These are phyloP conservation scores for Troides oblongomaculatus DNA, from an alignment of 2,888 invertebrate genomes.

Conservation along the genomic window DNA sequence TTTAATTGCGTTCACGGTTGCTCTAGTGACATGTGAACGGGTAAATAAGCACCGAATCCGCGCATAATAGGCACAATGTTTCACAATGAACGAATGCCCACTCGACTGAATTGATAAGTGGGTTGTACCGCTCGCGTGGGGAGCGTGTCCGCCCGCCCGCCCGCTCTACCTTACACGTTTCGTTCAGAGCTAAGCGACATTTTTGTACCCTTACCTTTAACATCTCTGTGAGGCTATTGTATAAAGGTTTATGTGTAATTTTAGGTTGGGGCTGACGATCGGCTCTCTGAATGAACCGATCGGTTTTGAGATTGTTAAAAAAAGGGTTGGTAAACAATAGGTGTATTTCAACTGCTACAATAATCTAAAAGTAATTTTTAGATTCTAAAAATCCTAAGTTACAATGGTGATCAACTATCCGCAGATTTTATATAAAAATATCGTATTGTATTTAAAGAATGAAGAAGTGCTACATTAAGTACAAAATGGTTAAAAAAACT, in stretches of 20 bases:
- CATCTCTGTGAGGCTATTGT: slow-evolving; percentile 12
- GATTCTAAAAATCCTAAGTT: too few species aligned
- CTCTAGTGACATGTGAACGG: slow-evolving; percentile 57
- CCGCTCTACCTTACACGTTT: slow-evolving; percentile 31
- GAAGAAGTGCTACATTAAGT: too few species aligned
- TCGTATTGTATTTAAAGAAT: too few species aligned
- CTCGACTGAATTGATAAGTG: slow-evolving; percentile 79
- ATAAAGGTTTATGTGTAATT: not conserved
- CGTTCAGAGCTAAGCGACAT: not conserved
- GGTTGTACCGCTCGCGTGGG: slow-evolving; percentile 62
- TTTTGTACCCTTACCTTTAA: slow-evolving; percentile 11
- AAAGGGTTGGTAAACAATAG: too few species aligned
- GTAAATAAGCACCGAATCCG: slow-evolving; percentile 69
- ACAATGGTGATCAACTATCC: too few species aligned
- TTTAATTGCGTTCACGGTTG: slow-evolving; percentile 30
- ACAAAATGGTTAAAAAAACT: too few species aligned
- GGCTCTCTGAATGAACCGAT: too few species aligned
- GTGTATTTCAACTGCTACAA: too few species aligned
- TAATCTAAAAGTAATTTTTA: too few species aligned
- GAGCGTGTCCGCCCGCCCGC: slow-evolving; percentile 56
- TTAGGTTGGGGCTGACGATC: too few species aligned
- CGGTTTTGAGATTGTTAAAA: too few species aligned
- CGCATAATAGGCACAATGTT: slow-evolving; percentile 72
- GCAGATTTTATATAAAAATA: too few species aligned
- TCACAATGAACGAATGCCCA: slow-evolving; percentile 76